Evolutionary conservation across 2,797 vertebrate genomes (phyloP).

Genomic region (Myiotriccus ornatus): DNA sequence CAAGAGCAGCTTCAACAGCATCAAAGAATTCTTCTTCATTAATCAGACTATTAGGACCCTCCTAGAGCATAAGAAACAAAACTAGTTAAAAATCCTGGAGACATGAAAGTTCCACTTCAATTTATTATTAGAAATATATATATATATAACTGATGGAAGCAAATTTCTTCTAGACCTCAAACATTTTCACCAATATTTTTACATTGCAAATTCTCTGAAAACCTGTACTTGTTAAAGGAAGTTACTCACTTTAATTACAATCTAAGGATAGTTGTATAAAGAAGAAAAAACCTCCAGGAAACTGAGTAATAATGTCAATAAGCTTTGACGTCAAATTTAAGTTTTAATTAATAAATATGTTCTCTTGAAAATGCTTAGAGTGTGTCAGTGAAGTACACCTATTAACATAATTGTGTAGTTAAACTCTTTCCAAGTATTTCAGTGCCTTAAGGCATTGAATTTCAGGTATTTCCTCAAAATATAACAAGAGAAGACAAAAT

Average conservation of each 20-base stretch:
- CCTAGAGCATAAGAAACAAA: conserved; percentile 72
- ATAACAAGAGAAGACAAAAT: background rate
- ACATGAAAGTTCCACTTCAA: background rate
- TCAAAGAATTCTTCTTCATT: conserved; percentile 95
- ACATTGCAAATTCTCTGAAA: background rate
- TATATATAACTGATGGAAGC: background rate
- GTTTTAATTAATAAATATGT: background rate
- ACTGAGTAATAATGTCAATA: background rate
- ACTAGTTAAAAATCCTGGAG: background rate
- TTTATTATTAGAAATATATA: background rate
- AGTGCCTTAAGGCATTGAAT: background rate
- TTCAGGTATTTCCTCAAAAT: background rate
- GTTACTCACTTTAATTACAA: background rate
- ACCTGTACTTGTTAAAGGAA: background rate
- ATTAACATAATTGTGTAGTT: background rate
- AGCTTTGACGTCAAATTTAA: background rate
- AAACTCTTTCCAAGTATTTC: background rate
- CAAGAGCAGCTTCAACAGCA: conserved; percentile 91
- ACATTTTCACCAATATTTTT: background rate
- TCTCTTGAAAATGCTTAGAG: background rate
- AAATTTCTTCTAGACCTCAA: background rate
- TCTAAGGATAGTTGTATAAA: background rate
- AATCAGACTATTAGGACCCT: conserved; percentile 89
- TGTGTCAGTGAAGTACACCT: background rate
- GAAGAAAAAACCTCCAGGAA: background rate